phyloP scores from a whole-genome alignment of 2,888 invertebrate species.

The Ennomos quercinarius region DNA sequence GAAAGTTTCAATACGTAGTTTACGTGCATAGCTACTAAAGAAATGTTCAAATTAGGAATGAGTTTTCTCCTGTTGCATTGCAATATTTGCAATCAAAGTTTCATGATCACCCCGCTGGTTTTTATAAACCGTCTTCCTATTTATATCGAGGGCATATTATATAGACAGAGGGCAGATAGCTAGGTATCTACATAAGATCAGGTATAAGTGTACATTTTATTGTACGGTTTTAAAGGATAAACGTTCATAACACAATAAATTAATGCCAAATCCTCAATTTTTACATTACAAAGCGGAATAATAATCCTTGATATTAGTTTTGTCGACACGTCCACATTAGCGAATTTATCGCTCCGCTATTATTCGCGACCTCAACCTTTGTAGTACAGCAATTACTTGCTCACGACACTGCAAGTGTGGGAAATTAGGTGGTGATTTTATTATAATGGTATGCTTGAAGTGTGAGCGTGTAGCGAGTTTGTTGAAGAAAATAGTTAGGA shows the following conservation, averaged over 20 bases:
- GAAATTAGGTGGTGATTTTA: slow-evolving; percentile 64
- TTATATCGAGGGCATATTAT: too few species aligned
- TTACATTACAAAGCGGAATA: slow-evolving; percentile 37
- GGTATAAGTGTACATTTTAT: too few species aligned
- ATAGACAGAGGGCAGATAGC: too few species aligned
- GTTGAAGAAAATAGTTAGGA: too few species aligned
- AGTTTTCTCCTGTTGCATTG: too few species aligned
- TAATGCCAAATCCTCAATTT: slow-evolving; percentile 31
- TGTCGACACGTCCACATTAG: slow-evolving; percentile 69
- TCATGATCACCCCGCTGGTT: too few species aligned
- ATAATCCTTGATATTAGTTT: slow-evolving; percentile 69
- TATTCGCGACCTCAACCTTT: slow-evolving; percentile 56
- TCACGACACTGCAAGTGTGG: slow-evolving; percentile 67
- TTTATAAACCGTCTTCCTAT: too few species aligned
- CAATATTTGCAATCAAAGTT: too few species aligned
- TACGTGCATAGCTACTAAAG: too few species aligned
- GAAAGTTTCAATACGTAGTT: too few species aligned
- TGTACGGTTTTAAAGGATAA: not conserved
- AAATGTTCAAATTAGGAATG: too few species aligned
- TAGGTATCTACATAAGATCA: too few species aligned
- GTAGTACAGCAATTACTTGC: slow-evolving; percentile 55
- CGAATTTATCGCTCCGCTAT: slow-evolving; percentile 67
- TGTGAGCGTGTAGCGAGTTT: slow-evolving; percentile 42
- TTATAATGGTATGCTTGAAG: slow-evolving; percentile 21
- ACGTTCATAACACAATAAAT: slow-evolving; percentile 22